A percentile compares a stretch with the other conserved stretches of the same genome.
Conservation (phyloP, 2,888 invertebrate species). For the Catocala sponsa region DNA sequence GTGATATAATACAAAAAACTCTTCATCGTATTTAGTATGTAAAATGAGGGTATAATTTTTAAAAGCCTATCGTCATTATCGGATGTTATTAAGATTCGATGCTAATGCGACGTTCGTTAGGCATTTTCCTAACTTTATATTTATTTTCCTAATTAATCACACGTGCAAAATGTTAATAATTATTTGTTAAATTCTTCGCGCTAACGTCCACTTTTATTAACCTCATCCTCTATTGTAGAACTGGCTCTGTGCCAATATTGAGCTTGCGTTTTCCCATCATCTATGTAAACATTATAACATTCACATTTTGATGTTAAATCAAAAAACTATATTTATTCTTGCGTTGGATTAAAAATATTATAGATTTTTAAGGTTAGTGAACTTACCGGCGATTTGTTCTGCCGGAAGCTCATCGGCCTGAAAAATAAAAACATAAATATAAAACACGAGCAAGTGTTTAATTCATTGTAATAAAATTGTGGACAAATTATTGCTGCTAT, state of each 20-base stretch:
- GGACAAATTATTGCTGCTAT: conserved; percentile 10
- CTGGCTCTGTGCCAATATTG: conserved; percentile 71
- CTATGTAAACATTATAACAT: conserved; percentile 63
- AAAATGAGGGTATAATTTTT: no score
- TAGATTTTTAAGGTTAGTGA: conserved; percentile 48
- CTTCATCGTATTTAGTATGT: no score
- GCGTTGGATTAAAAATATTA: conserved; percentile 47
- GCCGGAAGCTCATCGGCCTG: conserved; percentile 96
- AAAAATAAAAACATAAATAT: conserved; percentile 22
- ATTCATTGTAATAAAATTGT: conserved; percentile 12
- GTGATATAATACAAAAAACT: no score
- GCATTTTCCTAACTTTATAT: conserved; percentile 11
- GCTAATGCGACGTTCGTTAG: no score
- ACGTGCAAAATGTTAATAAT: conserved; percentile 65
- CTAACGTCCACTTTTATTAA: conserved; percentile 70
- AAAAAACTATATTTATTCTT: conserved; percentile 42
- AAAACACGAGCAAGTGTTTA: conserved; percentile 8
- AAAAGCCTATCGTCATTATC: no score
- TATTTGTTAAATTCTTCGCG: conserved; percentile 61
- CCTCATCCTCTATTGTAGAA: conserved; percentile 66
- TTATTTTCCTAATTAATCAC: conserved; percentile 65
- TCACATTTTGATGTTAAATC: conserved; percentile 51
- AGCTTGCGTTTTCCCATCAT: conserved; percentile 66
- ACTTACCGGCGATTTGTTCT: conserved; percentile 96
- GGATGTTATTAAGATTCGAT: no score